Evolutionary conservation across 2,888 invertebrate species (phyloP).

Genomic region (Synergus umbraculus): DNA sequence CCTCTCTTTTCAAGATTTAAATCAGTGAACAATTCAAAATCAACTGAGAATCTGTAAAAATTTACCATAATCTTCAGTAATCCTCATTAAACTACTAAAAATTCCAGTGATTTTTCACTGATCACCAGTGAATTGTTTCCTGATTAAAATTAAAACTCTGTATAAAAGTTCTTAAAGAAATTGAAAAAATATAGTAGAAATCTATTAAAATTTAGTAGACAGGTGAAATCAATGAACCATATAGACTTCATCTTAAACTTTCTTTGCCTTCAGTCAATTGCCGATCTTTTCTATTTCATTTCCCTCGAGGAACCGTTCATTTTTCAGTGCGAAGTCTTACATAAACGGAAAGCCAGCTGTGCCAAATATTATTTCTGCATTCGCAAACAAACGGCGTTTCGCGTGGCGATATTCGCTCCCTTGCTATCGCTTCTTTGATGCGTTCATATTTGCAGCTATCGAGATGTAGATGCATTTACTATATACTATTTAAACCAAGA

Average conservation of each 20-base stretch:
- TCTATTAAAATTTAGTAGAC: too few relatives aligned
- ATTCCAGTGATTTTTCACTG: too few relatives aligned
- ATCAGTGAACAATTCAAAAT: too few relatives aligned
- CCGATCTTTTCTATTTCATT: not conserved
- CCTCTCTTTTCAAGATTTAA: too few relatives aligned
- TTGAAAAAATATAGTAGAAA: too few relatives aligned
- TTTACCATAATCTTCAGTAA: too few relatives aligned
- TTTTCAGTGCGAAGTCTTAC: constrained; percentile 51
- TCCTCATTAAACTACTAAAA: too few relatives aligned
- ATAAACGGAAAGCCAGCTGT: constrained; percentile 61
- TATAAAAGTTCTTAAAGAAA: too few relatives aligned
- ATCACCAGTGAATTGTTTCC: too few relatives aligned
- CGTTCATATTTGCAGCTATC: not conserved
- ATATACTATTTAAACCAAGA: not conserved
- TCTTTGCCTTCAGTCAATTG: not conserved
- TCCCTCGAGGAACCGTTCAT: not conserved
- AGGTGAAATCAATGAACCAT: too few relatives aligned
- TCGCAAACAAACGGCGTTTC: constrained; percentile 56
- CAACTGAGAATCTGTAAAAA: too few relatives aligned
- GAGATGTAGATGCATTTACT: not conserved
- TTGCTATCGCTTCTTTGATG: not conserved
- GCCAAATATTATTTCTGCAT: constrained; percentile 68
- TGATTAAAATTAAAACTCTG: too few relatives aligned
- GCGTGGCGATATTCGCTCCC: not conserved
- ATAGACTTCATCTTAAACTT: not conserved